Evolutionary conservation across 2,113 vertebrate genomes (phyloP), one percentile per base, ranked within the genome.

Genomic region (Micronycteris hirsuta): DNA sequence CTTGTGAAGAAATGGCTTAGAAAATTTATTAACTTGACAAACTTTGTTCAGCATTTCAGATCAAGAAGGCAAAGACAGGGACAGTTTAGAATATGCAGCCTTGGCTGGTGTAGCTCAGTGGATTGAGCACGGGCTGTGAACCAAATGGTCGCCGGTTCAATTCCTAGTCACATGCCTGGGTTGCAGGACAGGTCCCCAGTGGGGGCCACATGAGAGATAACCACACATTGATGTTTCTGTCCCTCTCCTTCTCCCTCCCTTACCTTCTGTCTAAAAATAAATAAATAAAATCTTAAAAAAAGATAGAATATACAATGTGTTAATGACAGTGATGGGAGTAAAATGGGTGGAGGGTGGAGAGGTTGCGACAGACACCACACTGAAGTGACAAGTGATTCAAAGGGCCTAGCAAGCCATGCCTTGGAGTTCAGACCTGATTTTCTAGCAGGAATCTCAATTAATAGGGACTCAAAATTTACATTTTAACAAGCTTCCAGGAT

Each of bases 1-100:
- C 76, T 33, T 82, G 70, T 33, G 17, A 65, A 86, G n/a, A 94
- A 86, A 63, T 22, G 54, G 1, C 31, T 56, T 43, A 47, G 9
- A 94, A 38, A 43, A 33, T 67, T 26, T 73, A 73, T 80, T 67
- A 61, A 89, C 61, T 26, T 87, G 24, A 87, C 41, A 45, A 56
- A 85, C 17, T 43, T 43, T 36, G 17, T 33, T 1, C 1, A 52
- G 24, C 20, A 74, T 73, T 77, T 90, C 31, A 87, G 38, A 49
- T 15, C 45, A 47, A 94, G 9, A 73, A 11, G 36, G 26, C 22
- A 63, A 85, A 78, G 26, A 24, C 22, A 28, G 15, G 3, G 15
- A 54, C 33, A 54, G 6, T 49, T 41, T 58, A 43, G 11, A 41
- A 91, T 20, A 12, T 3, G 1, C 3, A n/a, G n/a, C n/a, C n/a